Conservation (phyloP, 2,113 vertebrate genomes). For the Ardeotis arabs region DNA sequence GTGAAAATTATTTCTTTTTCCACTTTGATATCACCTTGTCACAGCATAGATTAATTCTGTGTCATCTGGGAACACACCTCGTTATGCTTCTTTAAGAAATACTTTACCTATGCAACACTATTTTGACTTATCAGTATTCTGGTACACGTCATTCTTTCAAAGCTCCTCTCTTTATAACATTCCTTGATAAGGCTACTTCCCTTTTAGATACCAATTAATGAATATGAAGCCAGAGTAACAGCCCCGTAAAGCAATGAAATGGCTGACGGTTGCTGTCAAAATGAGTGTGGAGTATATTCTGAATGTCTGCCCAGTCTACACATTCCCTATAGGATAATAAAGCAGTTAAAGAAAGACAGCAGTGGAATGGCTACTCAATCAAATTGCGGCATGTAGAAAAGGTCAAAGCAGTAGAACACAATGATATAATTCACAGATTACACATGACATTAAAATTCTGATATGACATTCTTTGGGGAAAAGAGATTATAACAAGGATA, state of each 20-base stretch:
- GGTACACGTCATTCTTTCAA: neutral
- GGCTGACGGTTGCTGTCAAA: neutral
- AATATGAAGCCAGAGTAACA: conserved; percentile 18
- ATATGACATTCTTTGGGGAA: conserved; percentile 57
- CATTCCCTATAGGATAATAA: conserved; percentile 61
- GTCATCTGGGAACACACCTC: neutral
- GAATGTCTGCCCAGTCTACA: conserved; percentile 48
- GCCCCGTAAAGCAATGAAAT: conserved; percentile 31
- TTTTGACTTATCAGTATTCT: conserved; percentile 11
- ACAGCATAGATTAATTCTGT: conserved; percentile 10
- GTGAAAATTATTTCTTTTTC: conserved; percentile 43
- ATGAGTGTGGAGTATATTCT: conserved; percentile 47
- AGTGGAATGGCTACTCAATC: conserved; percentile 66
- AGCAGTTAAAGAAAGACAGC: conserved; percentile 63
- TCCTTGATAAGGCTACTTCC: neutral
- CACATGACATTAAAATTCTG: conserved; percentile 70
- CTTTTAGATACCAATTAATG: conserved; percentile 47
- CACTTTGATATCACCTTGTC: conserved; percentile 13
- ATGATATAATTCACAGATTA: conserved; percentile 76
- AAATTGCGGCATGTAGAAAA: conserved; percentile 74
- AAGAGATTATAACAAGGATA: conserved; percentile 62
- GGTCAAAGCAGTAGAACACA: conserved; percentile 70
- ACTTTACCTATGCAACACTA: neutral
- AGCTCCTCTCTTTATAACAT: neutral
- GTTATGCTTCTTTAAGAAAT: neutral